A percentile compares a stretch with the other conserved stretches of the same genome.
These are phyloP conservation scores for Ophion slaviceki DNA, from an alignment of 2,888 invertebrate genomes.

Conservation along the genomic window DNA sequence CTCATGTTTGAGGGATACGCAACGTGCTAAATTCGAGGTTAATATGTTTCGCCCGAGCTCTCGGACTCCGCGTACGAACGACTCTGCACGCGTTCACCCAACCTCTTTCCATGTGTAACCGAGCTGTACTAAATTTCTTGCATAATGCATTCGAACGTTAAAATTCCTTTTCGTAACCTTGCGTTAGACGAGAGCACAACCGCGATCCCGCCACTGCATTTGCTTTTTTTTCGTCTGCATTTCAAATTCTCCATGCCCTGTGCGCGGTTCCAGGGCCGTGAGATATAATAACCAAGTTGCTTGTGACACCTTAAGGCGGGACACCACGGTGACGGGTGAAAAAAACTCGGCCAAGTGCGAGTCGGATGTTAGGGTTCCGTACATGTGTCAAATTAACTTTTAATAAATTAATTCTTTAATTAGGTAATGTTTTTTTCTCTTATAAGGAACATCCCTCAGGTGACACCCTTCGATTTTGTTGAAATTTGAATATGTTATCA, in stretches of 20 bases:
- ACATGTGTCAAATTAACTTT: too few species aligned
- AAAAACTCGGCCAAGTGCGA: too few species aligned
- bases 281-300: constrained; percentile 18
- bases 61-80: background rate
- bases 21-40: background rate
- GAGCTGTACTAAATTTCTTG: constrained; percentile 35
- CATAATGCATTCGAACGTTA: constrained; percentile 63
- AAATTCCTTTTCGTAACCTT: constrained; percentile 53
- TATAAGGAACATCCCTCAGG: too few species aligned
- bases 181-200: constrained; percentile 11
- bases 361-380: too few species aligned
- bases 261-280: background rate
- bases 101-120: background rate
- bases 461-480: too few species aligned
- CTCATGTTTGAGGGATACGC: background rate
- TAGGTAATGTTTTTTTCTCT: too few species aligned
- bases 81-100: constrained; percentile 6
- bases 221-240: constrained; percentile 4
- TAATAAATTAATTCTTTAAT: too few species aligned
- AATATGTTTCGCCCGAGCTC: background rate
- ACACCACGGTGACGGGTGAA: too few species aligned
- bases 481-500: too few species aligned
- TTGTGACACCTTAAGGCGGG: background rate
- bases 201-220: constrained; percentile 44
- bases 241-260: background rate